A percentile compares a stretch with the other conserved stretches of the same genome.
Evolutionary conservation across 2,113 vertebrate species (phyloP).

Genomic region (Pangasianodon gigas): DNA sequence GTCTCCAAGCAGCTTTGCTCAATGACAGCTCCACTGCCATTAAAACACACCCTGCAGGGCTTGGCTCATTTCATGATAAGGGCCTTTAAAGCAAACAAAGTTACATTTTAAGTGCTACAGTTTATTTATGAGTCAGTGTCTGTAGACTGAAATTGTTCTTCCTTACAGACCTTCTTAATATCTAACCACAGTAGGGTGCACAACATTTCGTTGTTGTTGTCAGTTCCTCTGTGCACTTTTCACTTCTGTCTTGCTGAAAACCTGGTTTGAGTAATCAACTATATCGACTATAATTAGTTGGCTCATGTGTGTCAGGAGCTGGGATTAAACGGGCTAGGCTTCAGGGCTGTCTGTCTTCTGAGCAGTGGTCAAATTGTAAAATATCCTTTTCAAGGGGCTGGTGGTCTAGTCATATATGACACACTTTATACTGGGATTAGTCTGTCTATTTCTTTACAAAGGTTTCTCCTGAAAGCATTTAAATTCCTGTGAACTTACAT

Average conservation of each 20-base stretch:
- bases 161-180: neutral
- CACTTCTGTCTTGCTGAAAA: neutral
- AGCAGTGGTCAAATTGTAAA: neutral
- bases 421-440: neutral
- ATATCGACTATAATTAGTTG: neutral
- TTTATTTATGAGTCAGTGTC: neutral
- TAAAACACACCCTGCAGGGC: neutral
- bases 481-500: neutral
- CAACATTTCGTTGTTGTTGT: neutral
- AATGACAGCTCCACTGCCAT: neutral
- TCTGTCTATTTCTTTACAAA: neutral
- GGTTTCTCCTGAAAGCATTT: neutral
- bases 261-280: constrained; percentile 1
- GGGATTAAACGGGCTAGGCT: neutral
- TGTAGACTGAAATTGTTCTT: neutral
- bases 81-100: constrained; percentile 2
- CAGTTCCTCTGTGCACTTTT: constrained; percentile 1
- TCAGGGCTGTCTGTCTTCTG: neutral
- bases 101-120: neutral
- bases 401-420: neutral
- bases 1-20: neutral
- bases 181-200: neutral
- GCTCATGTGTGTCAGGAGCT: neutral
- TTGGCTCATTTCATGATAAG: neutral
- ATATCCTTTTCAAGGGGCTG: neutral